Evolutionary conservation across 2,113 vertebrate genomes (phyloP), one percentile per base, ranked within the genome.

Genomic region (Haemorhous mexicanus): DNA sequence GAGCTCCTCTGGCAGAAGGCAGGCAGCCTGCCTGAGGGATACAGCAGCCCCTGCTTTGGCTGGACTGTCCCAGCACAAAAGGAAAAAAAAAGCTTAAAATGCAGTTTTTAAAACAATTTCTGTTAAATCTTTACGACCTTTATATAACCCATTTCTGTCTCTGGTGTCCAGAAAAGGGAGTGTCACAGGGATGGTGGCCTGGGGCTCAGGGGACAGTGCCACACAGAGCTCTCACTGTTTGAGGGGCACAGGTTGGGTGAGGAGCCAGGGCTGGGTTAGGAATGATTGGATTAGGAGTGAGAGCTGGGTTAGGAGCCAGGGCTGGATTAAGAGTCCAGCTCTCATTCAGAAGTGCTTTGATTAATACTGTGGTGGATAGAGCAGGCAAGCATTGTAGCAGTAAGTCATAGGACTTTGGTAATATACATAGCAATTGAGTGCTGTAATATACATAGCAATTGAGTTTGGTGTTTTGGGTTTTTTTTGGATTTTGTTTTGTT

Each of bases 221-320:
- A 23, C 3, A 2, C 0, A 0, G 46, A 32, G 41, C 24, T 47
- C 10, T 2, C 0, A 0, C 11, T 50, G 33, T 13, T 53, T 32
- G 59, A 26, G 47, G 20, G 37, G 11, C 47, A 41, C 18, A 50
- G 35, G 33, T 8, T 8, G 26, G n/a, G 46, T 41, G 10, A 13
- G 47, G n/a, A 62, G 23, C 10, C 62, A 53, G 52, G 50, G 50
- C 16, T 52, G 39, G 13, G 13, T 64, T 64, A 43, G 30, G 28
- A 30, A 53, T 2, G 52, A 8, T 11, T 32, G 30, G 32, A 26
- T 49, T 30, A 10, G 47, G n/a, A 64, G 39, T 24, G 67, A 33
- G 23, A 10, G 22, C 7, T 55, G 49, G 24, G 10, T 37, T 46
- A 21, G 30, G 24, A 49, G 10, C 7, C 26, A 52, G 68, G 37